Evolutionary conservation across 2,113 vertebrate species (phyloP).

Genomic region (Nanger granti): DNA sequence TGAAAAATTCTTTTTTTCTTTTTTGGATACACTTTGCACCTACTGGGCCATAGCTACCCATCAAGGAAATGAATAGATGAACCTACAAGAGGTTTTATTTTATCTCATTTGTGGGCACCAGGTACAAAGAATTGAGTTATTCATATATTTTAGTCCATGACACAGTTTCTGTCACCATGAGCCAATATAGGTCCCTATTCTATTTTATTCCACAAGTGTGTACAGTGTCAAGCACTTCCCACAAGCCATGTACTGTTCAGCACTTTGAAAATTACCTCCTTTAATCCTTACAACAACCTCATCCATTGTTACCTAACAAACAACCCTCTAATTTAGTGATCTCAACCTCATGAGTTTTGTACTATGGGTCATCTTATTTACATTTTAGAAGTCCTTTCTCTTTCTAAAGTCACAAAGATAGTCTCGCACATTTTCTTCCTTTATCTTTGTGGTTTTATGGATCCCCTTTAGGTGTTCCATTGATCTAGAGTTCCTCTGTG

Average conservation of each 20-base stretch:
- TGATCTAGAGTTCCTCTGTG: background rate
- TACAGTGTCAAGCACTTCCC: background rate
- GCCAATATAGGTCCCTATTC: background rate
- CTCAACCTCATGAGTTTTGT: background rate
- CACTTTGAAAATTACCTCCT: background rate
- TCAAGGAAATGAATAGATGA: background rate
- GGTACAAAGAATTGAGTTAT: background rate
- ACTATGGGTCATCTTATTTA: background rate
- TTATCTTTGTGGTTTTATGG: background rate
- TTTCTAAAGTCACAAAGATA: background rate
- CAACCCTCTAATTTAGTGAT: background rate
- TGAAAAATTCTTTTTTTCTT: background rate
- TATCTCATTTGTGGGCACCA: background rate
- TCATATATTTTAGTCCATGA: background rate
- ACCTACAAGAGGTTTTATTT: background rate
- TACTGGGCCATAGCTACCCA: background rate
- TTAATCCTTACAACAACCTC: background rate
- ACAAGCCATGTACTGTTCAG: background rate
- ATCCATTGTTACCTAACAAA: background rate
- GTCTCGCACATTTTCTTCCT: background rate
- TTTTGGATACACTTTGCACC: background rate
- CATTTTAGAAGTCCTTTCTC: background rate
- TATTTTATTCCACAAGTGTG: background rate
- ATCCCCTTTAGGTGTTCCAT: background rate
- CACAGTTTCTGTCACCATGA: background rate